phyloP scores from a whole-genome alignment of 2,113 vertebrate genomes.

The Mesitornis unicolor region DNA sequence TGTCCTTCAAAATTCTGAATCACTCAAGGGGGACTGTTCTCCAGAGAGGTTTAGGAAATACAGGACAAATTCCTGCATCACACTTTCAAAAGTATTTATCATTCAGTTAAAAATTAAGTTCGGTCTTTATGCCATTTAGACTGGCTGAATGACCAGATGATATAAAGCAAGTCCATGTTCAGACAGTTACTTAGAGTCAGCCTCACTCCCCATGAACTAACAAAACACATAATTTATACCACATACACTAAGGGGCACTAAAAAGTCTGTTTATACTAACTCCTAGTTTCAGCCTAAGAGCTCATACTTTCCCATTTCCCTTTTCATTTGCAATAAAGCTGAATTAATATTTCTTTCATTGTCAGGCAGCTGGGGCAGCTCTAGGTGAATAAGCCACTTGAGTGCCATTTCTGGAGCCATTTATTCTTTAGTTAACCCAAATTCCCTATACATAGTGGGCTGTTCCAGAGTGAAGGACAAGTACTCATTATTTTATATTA shows the following conservation, averaged over 20 bases:
- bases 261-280: background rate
- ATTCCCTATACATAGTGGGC: background rate
- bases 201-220: background rate
- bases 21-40: background rate
- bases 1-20: background rate
- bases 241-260: background rate
- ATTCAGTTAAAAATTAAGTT: background rate
- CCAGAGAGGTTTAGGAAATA: background rate
- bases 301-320: background rate
- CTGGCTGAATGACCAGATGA: background rate
- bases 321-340: constrained; percentile 21
- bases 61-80: background rate
- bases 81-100: background rate
- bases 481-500: constrained; percentile 6
- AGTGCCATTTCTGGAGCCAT: constrained; percentile 22
- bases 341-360: constrained; percentile 45
- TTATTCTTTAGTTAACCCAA: constrained; percentile 4
- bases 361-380: background rate
- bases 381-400: background rate
- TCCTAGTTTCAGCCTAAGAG: background rate
- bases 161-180: background rate
- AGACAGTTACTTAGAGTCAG: background rate
- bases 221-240: background rate
- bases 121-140: background rate
- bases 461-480: background rate